phyloP scores from a whole-genome alignment of 1,140 invertebrate genomes.

The Harpegnathos saltator region DNA sequence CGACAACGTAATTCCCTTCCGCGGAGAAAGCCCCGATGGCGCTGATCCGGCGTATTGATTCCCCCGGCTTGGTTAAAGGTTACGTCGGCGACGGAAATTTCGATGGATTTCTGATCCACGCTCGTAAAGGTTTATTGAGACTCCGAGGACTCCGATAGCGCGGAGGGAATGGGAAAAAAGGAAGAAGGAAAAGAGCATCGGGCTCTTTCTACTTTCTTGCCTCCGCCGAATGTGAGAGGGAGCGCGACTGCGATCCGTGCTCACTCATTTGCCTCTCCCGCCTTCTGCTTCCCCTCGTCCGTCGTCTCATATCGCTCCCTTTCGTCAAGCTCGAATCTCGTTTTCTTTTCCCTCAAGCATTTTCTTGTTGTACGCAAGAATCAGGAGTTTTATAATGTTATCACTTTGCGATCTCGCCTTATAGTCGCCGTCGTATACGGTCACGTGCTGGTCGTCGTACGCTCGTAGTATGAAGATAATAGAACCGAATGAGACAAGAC shows the following conservation, averaged over 20 bases:
- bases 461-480: background rate
- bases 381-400: conserved; percentile 47
- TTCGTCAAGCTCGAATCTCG: conserved; percentile 49
- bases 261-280: conserved; percentile 2
- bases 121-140: conserved; percentile 65
- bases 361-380: conserved; percentile 36
- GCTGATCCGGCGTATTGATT: conserved; percentile 65
- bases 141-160: conserved; percentile 38
- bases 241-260: background rate
- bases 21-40: conserved; percentile 41
- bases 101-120: conserved; percentile 61
- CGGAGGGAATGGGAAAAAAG: conserved; percentile 11
- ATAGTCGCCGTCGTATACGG: conserved; percentile 2
- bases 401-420: conserved; percentile 30
- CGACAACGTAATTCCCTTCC: conserved; percentile 49
- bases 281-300: background rate
- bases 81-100: conserved; percentile 60
- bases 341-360: background rate
- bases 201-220: background rate
- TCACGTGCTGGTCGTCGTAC: conserved; percentile 5
- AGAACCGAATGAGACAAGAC: background rate
- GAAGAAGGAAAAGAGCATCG: conserved; percentile 4
- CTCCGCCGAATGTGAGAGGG: background rate
- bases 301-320: conserved; percentile 1
- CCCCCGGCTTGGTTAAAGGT: conserved; percentile 57